phyloP scores from a whole-genome alignment of 2,113 vertebrate genomes.

The Brachyhypopomus gauderio region DNA sequence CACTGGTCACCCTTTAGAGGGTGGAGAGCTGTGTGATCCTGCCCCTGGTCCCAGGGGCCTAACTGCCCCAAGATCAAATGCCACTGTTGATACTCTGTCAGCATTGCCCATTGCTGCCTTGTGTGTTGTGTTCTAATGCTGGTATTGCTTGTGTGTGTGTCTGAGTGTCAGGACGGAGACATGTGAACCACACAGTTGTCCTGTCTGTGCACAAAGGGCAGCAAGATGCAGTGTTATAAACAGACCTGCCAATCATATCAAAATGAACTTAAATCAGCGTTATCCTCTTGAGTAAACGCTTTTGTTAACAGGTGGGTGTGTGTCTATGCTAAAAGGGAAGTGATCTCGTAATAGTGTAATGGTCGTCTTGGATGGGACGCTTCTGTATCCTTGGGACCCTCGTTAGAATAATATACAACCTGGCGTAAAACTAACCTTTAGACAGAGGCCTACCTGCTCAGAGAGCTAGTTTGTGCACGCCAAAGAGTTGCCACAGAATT shows the following conservation, averaged over 20 bases:
- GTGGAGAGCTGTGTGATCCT: constrained; percentile 35
- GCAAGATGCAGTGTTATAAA: constrained; percentile 70
- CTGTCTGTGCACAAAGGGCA: constrained; percentile 7
- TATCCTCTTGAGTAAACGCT: constrained; percentile 42
- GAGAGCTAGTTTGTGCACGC: neutral
- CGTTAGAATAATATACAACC: neutral
- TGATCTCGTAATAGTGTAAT: neutral
- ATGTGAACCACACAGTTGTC: constrained; percentile 53
- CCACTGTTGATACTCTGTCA: too few relatives aligned
- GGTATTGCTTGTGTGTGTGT: neutral
- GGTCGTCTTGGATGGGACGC: neutral
- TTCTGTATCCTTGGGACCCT: neutral
- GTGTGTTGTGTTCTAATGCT: neutral
- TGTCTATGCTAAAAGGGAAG: neutral
- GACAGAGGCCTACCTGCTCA: constrained; percentile 16
- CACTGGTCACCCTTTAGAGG: too few relatives aligned
- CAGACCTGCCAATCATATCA: constrained; percentile 64
- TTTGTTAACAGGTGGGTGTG: neutral
- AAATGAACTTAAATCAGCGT: constrained; percentile 67
- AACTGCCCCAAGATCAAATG: too few relatives aligned
- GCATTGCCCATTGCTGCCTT: too few relatives aligned
- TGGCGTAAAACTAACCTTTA: constrained; percentile 23
- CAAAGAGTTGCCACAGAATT: neutral
- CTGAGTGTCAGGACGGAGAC: neutral
- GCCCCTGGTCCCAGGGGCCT: neutral